phyloP scores from a whole-genome alignment of 2,888 invertebrate species.

The Rhynchonema sp. region DNA sequence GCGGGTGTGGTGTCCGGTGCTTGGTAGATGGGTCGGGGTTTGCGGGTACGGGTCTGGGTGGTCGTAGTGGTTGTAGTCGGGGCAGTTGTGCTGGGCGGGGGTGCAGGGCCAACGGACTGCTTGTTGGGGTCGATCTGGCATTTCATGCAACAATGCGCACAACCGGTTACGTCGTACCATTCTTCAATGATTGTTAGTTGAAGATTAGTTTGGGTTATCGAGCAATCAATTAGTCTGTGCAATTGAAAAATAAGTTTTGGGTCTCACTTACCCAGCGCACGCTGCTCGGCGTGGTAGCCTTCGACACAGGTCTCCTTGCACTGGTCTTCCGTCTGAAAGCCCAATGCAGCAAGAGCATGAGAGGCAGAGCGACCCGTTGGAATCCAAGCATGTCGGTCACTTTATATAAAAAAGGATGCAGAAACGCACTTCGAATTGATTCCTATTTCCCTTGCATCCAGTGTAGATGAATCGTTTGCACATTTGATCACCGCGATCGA shows the following conservation, averaged over 20 bases:
- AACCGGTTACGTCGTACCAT: not conserved
- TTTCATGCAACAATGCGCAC: not conserved
- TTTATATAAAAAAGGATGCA: not conserved
- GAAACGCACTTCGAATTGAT: conserved; percentile 48
- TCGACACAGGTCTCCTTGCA: conserved; percentile 30
- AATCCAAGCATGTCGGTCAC: not conserved
- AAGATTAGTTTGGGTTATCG: not conserved
- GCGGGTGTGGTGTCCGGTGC: not conserved
- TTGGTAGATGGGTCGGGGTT: not conserved
- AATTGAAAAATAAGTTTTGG: not conserved
- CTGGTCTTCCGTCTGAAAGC: conserved; percentile 29
- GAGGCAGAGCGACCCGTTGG: not conserved
- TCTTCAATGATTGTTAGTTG: not conserved
- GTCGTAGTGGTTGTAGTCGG: not conserved
- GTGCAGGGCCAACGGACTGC: not conserved
- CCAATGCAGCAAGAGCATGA: not conserved
- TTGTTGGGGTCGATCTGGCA: not conserved
- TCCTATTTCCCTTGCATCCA: conserved; percentile 69
- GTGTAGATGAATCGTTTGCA: conserved; percentile 67
- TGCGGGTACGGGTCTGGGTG: not conserved
- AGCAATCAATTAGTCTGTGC: too few species aligned
- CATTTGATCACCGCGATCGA: conserved; percentile 45
- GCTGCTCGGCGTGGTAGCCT: conserved; percentile 18
- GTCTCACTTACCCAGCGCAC: conserved; percentile 13
- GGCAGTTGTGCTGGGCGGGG: not conserved